Evolutionary conservation across 2,888 invertebrate genomes (phyloP), one percentile per base, ranked within the genome.

Genomic region (Baccha elongata): DNA sequence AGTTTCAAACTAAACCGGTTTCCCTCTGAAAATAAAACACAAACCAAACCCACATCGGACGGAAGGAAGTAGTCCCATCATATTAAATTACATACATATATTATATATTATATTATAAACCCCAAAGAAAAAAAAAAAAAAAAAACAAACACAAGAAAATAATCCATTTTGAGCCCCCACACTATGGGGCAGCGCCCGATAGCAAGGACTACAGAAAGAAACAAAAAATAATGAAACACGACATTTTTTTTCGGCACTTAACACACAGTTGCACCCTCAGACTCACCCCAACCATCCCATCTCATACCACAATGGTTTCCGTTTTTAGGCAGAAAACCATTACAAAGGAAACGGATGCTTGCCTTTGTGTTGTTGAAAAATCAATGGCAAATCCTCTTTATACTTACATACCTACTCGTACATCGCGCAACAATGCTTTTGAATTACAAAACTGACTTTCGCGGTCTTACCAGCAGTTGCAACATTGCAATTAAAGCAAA

Each of bases 121-220:
- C 48, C 13, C 35, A 23, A 4, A 50, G 13, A 62, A n/a, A n/a
- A n/a, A n/a, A n/a, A n/a, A n/a, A n/a, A n/a, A n/a, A n/a, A n/a
- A n/a, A n/a, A n/a, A n/a, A n/a, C n/a, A 15, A 55, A 74, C 53
- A 35, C 26, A 74, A 64, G 52, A 69, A 81, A 67, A 48, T 65
- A 71, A 71, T 60, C 40, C 65, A 76, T 62, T 71, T 48, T 71
- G 53, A 40, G 75, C 64, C 71, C 46, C 65, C 60, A 44, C 60
- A 60, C 53, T n/a, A 53, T 62, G 71, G 75, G 71, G 37, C 69
- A 71, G 75, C 80, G 71, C 69, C 69, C 75, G 42, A 71, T 29
- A 50, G 44, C 42, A 74, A 64, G 40, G 48, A 50, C 19, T 48
- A 48, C 19, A 46, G 13, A 48, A 40, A 26, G 21, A 17, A 55